Evolutionary conservation across 2,888 invertebrate species (phyloP).

Genomic region (Athalia cordata): DNA sequence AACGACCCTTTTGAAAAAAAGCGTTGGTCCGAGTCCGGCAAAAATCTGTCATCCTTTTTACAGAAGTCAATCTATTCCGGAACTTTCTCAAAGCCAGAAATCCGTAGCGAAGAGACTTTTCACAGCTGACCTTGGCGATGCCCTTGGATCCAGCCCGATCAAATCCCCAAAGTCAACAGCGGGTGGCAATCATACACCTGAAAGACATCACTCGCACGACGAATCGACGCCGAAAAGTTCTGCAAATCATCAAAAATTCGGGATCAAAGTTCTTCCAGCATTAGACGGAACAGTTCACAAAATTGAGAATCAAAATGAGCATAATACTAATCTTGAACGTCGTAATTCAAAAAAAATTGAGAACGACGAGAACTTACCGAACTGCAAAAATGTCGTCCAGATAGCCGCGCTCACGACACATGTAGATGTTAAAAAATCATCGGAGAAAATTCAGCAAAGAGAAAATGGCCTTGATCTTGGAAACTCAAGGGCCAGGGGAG

Average conservation of each 20-base stretch:
- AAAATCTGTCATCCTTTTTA: conserved; percentile 85
- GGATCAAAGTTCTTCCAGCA: conserved; percentile 78
- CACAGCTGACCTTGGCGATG: conserved; percentile 71
- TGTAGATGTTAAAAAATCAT: conserved; percentile 44
- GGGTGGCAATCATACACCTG: conserved; percentile 60
- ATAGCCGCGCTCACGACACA: conserved; percentile 17
- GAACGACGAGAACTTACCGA: conserved; percentile 53
- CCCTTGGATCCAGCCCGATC: conserved; percentile 70
- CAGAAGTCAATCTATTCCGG: conserved; percentile 86
- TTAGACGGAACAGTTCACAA: conserved; percentile 69
- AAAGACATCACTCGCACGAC: conserved; percentile 74
- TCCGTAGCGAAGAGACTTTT: conserved; percentile 69
- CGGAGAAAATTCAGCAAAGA: conserved; percentile 52
- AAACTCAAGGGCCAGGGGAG: conserved; percentile 64
- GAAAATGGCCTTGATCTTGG: conserved; percentile 61
- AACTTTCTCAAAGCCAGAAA: conserved; percentile 79
- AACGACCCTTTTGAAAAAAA: conserved; percentile 71
- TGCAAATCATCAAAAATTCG: conserved; percentile 79
- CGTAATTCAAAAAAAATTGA: conserved; percentile 66
- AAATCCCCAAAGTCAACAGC: conserved; percentile 65
- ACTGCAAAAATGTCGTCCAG: conserved; percentile 27
- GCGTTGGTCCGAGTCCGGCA: conserved; percentile 66
- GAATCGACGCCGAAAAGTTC: conserved; percentile 71
- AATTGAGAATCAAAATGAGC: conserved; percentile 70
- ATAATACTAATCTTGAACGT: conserved; percentile 71